Percentiles rank a stretch among this genome's conserved stretches.
phyloP scores from a whole-genome alignment of 2,797 vertebrate genomes.

The Prunella strophiata region DNA sequence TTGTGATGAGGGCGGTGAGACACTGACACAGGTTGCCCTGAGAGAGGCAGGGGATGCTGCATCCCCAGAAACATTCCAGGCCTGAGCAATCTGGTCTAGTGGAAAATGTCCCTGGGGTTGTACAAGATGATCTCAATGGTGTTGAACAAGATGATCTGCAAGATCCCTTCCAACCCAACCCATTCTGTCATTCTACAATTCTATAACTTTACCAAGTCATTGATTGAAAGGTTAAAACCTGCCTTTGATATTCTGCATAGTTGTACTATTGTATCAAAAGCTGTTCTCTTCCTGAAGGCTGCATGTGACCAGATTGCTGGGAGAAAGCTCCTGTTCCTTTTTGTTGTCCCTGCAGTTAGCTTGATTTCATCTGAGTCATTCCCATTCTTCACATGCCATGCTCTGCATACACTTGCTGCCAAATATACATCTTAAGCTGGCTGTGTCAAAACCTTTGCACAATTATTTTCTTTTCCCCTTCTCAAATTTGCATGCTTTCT shows the following conservation, averaged over 20 bases:
- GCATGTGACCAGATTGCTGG: not conserved
- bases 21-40: too few relatives aligned
- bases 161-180: not conserved
- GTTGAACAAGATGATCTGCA: not conserved
- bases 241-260: not conserved
- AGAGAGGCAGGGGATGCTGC: not conserved
- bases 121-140: too few relatives aligned
- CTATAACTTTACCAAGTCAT: not conserved
- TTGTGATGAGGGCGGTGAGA: accelerated
- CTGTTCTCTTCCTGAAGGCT: not conserved
- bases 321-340: not conserved
- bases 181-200: not conserved
- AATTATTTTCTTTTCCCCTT: not conserved
- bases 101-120: not conserved
- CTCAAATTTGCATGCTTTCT: not conserved
- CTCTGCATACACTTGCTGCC: accelerated
- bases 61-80: not conserved
- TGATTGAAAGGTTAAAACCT: not conserved
- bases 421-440: not conserved
- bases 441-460: not conserved
- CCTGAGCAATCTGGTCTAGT: not conserved
- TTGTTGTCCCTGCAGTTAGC: not conserved
- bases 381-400: not conserved
- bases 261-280: not conserved
- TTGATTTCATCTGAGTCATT: not conserved